Evolutionary conservation across 2,113 vertebrate genomes (phyloP), one percentile per base, ranked within the genome.

Genomic region (Panthera leo): DNA sequence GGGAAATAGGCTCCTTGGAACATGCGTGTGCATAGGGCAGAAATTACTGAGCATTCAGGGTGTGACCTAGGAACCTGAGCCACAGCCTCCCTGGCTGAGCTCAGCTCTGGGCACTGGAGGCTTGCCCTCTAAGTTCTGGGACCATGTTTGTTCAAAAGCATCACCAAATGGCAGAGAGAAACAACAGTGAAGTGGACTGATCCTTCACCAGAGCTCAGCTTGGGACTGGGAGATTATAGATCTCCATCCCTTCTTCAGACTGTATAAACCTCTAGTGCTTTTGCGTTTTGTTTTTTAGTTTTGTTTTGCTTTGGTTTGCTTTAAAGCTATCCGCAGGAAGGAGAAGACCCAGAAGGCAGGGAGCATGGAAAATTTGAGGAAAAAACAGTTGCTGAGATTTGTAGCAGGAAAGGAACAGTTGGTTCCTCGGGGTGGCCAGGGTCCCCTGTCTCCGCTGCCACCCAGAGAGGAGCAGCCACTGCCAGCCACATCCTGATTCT

Each of bases 271-370:
- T 75, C 34, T 34, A 61, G 36, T 75, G 31, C 31, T 45, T 96
- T 29, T 73, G 31, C 4, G 36, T 93, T 80, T 86, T 63, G 34
- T 53, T 88, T 71, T 13, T 78, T 51, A 13, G 53, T 18, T 34
- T 95, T 65, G n/a, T 13, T 71, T 61, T 7, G 36, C 14, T 34
- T 95, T 71, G n/a, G 45, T 55, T 95, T 63, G 45, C 39, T 93
- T 85, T n/a, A 48, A 84, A 92, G 73, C 31, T 71, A 3, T 84
- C 84, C 34, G n/a, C 48, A 73, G 10, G 61, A 97, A 95, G 63
- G 14, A 86, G 27, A 34, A 94, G n/a, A 85, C n/a, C 34, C 71
- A 92, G 39, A 65, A n/a, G 63, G 23, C 58, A 85, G 15, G 34
- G 51, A 58, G 31, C 6, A 48, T 71, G 3, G n/a, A 29, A 71